phyloP scores from a whole-genome alignment of 2,113 vertebrate genomes.

The Syngnathoides biaculeatus region DNA sequence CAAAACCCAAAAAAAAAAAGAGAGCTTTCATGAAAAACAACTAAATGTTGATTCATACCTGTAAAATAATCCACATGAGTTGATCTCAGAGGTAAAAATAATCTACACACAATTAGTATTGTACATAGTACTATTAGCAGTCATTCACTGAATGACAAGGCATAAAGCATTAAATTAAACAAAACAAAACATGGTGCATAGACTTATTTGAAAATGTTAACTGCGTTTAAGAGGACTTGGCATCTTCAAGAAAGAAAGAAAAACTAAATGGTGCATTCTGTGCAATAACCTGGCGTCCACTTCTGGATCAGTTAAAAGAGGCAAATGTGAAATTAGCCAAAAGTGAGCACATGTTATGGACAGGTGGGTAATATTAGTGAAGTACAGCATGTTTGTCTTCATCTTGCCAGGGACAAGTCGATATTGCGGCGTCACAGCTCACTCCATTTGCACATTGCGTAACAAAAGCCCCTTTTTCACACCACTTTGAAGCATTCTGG shows the following conservation, averaged over 20 bases:
- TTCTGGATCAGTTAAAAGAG: constrained; percentile 55
- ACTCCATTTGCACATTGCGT: constrained; percentile 66
- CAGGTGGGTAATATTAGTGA: constrained; percentile 29
- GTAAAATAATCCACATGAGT: constrained; percentile 31
- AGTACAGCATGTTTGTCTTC: constrained; percentile 15
- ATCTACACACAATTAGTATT: constrained; percentile 10
- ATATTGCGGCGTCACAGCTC: constrained; percentile 15
- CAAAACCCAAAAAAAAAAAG: constrained; percentile 31
- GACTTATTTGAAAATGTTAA: constrained; percentile 54
- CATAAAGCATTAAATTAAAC: constrained; percentile 40
- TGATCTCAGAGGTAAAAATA: constrained; percentile 26
- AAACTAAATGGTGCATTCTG: constrained; percentile 63
- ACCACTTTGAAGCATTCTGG: constrained; percentile 65
- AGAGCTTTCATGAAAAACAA: constrained; percentile 25
- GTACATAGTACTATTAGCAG: constrained; percentile 36
- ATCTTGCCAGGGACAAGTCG: constrained; percentile 12
- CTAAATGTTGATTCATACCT: constrained; percentile 36
- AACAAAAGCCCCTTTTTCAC: constrained; percentile 63
- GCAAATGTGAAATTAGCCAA: constrained; percentile 48
- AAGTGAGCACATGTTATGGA: constrained; percentile 23
- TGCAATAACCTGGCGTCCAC: constrained; percentile 54
- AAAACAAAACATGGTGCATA: constrained; percentile 58
- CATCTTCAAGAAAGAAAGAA: constrained; percentile 48
- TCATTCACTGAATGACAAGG: constrained; percentile 68
- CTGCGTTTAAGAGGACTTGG: constrained; percentile 34